phyloP scores from a whole-genome alignment of 2,888 invertebrate species.

The Drosophila kanekoi region DNA sequence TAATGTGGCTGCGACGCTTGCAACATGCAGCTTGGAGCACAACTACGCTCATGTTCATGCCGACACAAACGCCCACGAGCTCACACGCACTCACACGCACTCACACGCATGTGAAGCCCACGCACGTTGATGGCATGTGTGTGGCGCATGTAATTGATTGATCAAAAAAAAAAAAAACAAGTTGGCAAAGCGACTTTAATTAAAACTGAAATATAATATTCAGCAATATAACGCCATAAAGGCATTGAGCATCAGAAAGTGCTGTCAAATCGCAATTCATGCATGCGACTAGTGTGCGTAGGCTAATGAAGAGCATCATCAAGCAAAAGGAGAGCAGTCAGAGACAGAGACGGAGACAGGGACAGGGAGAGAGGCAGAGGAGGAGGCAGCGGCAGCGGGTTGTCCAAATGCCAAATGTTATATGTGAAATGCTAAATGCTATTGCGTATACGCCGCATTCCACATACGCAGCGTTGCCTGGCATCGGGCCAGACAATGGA shows the following conservation, averaged over 20 bases:
- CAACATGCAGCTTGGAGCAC: neutral
- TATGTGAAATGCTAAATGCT: neutral
- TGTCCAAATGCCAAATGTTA: conserved; percentile 3
- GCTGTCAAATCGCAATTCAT: neutral
- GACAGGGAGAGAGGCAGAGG: too few relatives aligned
- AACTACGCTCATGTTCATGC: neutral
- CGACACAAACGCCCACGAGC: neutral
- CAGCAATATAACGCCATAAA: neutral
- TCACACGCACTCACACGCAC: neutral
- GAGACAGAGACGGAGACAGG: neutral
- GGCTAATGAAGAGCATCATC: too few relatives aligned
- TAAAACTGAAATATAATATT: conserved; percentile 10
- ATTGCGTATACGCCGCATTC: conserved; percentile 41
- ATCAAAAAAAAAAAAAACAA: conserved; percentile 12
- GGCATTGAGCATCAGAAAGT: neutral
- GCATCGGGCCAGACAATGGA: conserved; percentile 21
- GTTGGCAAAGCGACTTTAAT: conserved; percentile 16
- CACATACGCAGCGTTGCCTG: neutral
- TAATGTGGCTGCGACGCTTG: neutral
- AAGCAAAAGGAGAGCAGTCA: too few relatives aligned
- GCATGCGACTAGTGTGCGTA: neutral
- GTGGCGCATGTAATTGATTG: conserved; percentile 3
- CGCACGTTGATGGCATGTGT: neutral
- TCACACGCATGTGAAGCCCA: neutral
- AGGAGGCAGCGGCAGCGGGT: neutral